A percentile compares a stretch with the other conserved stretches of the same genome.
Conservation (phyloP, 2,888 invertebrate species). For the Sphaeridia pumilis region DNA sequence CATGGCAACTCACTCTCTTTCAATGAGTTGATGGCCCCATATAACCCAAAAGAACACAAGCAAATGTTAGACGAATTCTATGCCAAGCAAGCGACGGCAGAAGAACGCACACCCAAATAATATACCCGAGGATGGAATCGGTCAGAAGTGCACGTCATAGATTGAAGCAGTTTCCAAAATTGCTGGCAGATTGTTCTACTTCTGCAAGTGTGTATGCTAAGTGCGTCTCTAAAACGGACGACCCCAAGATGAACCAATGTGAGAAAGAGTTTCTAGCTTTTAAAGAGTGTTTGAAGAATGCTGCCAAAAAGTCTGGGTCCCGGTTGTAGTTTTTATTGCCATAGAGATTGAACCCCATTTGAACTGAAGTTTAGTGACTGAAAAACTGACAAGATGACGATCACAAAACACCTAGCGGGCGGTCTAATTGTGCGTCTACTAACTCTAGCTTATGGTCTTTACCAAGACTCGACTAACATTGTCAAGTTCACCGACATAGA, state of each 20-base stretch:
- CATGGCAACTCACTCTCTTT: background rate
- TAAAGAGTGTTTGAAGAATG: conserved; percentile 57
- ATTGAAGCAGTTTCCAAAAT: conserved; percentile 58
- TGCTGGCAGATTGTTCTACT: conserved; percentile 59
- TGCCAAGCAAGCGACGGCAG: too few relatives aligned
- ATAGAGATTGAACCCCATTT: too few relatives aligned
- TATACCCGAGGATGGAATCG: conserved; percentile 60
- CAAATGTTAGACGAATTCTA: background rate
- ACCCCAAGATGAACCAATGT: conserved; percentile 61
- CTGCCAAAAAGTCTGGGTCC: conserved; percentile 56
- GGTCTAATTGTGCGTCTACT: conserved; percentile 54
- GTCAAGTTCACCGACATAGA: conserved; percentile 94
- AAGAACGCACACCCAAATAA: too few relatives aligned
- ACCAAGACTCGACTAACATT: conserved; percentile 61
- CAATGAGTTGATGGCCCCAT: background rate
- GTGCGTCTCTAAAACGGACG: conserved; percentile 63
- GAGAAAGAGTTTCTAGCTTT: conserved; percentile 64
- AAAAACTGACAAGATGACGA: too few relatives aligned
- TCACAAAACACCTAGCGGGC: conserved; percentile 51
- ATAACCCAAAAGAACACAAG: background rate
- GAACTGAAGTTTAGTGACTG: too few relatives aligned
- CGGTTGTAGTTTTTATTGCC: conserved; percentile 49
- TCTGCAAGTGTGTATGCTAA: conserved; percentile 60
- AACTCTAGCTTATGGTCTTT: conserved; percentile 62
- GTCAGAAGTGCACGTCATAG: conserved; percentile 62